Conservation (phyloP, 2,888 invertebrate species). For the Craniophora ligustri region DNA sequence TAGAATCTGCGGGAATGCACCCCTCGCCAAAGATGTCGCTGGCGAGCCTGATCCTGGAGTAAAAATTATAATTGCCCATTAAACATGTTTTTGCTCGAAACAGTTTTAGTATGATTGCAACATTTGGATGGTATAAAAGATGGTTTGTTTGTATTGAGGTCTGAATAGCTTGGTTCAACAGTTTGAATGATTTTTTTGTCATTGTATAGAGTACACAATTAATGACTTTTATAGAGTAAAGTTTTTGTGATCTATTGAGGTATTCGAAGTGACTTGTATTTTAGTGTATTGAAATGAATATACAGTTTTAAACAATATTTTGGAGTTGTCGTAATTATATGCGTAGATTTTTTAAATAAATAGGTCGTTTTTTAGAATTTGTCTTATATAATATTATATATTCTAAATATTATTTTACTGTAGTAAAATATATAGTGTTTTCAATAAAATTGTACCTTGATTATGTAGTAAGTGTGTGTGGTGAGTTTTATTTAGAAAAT, state of each 20-base stretch:
- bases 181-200: background rate
- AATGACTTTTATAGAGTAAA: slow-evolving; percentile 1
- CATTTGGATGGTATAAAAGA: background rate
- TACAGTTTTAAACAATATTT: background rate
- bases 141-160: background rate
- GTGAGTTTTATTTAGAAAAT: slow-evolving; percentile 20
- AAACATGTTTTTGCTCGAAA: slow-evolving; percentile 32
- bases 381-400: too few relatives aligned
- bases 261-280: slow-evolving; percentile 9
- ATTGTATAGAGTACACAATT: slow-evolving; percentile 11
- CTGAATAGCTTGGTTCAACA: slow-evolving; percentile 3
- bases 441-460: slow-evolving; percentile 26
- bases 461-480: slow-evolving; percentile 9
- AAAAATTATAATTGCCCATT: slow-evolving; percentile 83
- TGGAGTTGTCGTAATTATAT: slow-evolving; percentile 1
- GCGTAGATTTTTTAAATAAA: slow-evolving; percentile 9
- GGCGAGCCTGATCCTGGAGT: slow-evolving; percentile 81
- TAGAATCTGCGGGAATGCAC: slow-evolving; percentile 87
- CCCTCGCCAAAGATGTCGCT: slow-evolving; percentile 80
- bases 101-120: background rate
- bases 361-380: too few relatives aligned
- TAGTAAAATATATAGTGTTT: slow-evolving; percentile 12
- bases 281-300: slow-evolving; percentile 18
- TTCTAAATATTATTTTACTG: slow-evolving; percentile 3
- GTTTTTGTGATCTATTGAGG: slow-evolving; percentile 8